Percentiles rank a stretch among this genome's conserved stretches.
phyloP scores from a whole-genome alignment of 2,113 vertebrate species.

The Vicugna pacos region DNA sequence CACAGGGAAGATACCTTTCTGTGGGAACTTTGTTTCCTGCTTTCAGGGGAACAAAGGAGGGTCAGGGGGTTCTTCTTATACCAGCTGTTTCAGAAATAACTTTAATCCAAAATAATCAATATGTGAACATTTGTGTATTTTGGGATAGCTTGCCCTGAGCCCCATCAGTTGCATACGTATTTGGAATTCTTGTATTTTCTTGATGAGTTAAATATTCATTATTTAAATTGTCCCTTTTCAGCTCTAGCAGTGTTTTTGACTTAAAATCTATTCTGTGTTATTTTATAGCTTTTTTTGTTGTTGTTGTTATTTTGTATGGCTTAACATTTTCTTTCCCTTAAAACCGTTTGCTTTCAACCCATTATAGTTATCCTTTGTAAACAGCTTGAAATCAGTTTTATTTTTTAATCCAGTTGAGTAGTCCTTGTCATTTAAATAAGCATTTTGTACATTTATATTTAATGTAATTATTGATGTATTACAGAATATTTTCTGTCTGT shows the following conservation, averaged over 20 bases:
- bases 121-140: neutral
- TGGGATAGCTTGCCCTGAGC: neutral
- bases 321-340: slow-evolving; percentile 26
- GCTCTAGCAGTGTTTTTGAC: neutral
- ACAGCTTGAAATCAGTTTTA: neutral
- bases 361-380: neutral
- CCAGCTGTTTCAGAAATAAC: neutral
- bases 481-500: neutral
- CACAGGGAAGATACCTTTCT: neutral
- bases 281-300: neutral
- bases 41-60: neutral
- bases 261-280: neutral
- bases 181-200: slow-evolving; percentile 2
- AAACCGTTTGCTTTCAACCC: slow-evolving; percentile 7
- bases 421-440: slow-evolving; percentile 7
- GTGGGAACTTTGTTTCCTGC: neutral
- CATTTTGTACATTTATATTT: slow-evolving; percentile 33
- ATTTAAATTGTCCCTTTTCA: neutral
- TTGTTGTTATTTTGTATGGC: neutral
- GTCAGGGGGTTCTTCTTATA: neutral
- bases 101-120: neutral
- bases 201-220: neutral
- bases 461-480: slow-evolving; percentile 24
- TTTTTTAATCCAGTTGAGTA: neutral
- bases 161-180: neutral